Base-by-base conservation (phyloP, 1,140 invertebrate genomes). In the Dendrolimus kikuchii region DNA sequence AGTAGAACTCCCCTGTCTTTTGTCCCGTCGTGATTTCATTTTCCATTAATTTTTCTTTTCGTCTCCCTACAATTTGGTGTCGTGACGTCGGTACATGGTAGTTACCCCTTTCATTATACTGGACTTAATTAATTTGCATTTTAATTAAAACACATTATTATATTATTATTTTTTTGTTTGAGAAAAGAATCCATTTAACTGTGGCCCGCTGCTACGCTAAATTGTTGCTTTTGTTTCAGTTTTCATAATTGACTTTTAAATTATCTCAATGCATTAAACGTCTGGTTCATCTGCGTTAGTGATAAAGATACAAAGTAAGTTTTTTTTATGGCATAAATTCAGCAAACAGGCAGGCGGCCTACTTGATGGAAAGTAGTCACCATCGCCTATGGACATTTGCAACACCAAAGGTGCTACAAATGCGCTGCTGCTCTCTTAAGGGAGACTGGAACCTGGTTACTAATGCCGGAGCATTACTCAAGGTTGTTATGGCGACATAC, bases 11-110 rank as follows among this genome's bases (percentile, higher is more conserved):
- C 77, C 80, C 75, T 84, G 82, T 86, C 82, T 86, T 51, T 86
- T 86, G 79, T 77, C 65, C 76, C 68, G 75, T 77, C 80, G 77
- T 86, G 82, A 86, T 86, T 86, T 84, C 79, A 81, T 86, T 86
- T 86, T 83, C 77, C 79, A 86, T 84, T 86, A 86, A 84, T 86
- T 86, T 86, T 84, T 86, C 79, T 83, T 86, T 23, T 84, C 71
- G 64, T 63, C 71, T 71, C 72, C 77, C 77, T 77, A 69, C 79
- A 86, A 86, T 83, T 86, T 82, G 74, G 71, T 76, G 73, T 81
- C 76, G 81, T 82, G 74, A 81, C 74, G 70, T 62, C 70, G 70
- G 62, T 75, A 81, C 71, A 78, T 75, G 71, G 74, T 74, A 74
- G 67, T 71, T 76, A 86, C 79, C 77, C 81, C 81, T 86, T 83